Base-by-base conservation (phyloP, 1,140 invertebrate genomes). In the Pseudomyrmex flavicornis region DNA sequence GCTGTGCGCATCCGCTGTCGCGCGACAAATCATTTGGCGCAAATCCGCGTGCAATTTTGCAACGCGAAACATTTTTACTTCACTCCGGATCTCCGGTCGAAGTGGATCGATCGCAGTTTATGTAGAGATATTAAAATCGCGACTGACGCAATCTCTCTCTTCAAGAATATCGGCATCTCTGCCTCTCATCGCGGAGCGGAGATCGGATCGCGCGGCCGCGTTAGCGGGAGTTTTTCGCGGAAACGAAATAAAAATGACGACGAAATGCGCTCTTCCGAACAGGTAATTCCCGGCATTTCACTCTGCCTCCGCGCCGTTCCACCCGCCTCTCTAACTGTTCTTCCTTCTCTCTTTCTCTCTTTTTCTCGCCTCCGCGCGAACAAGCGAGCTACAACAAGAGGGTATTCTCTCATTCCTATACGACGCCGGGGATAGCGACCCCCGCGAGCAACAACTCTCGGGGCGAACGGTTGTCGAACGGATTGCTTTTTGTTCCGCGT, bases 171-270 rank as follows among this genome's bases (percentile, higher is more conserved):
- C 76, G 54, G 54, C 65, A 68, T 15, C 61, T 77, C 48, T 50
- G 74, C 35, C 3, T 73, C n/a, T n/a, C 59, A 35, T n/a, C 26
- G 20, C 22, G 68, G 10, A 54, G 20, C 68, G 68, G 74, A 76
- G 74, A 76, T 76, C 74, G 54, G 56, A 35, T 52, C 50, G 50
- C 50, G 50, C 65, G 52, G 5, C 65, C 26, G 74, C 52, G 70
- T 75, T 75, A 76, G 75, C 82, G 75, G 56, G 84, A 88, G 85
- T 89, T 89, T 88, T 84, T 72, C 85, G 66, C 75, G 87, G 87
- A 89, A 89, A 86, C 73, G 76, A 89, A 89, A 89, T 89, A 89
- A 89, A 89, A 89, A 89, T 82, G 88, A 88, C 84, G 84, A 74
- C 86, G 88, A 89, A 89, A 89, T 75, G 88, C 75, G 88, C 88